A percentile compares a stretch with the other conserved stretches of the same genome.
These are phyloP conservation scores for Helarctos malayanus DNA, from an alignment of 2,797 vertebrate species.

Conservation along the genomic window DNA sequence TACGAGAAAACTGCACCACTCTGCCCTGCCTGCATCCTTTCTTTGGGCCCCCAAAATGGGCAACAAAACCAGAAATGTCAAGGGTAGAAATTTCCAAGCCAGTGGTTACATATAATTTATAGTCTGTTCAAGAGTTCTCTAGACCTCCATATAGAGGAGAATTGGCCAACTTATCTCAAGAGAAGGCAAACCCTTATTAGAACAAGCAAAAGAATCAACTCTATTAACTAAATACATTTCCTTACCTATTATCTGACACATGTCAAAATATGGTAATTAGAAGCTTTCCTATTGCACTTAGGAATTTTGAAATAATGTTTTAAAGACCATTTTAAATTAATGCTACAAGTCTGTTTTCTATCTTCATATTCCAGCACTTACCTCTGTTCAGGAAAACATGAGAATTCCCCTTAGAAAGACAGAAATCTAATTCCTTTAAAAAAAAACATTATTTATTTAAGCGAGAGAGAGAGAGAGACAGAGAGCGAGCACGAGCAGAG, in stretches of 20 bases:
- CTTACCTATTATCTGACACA: not conserved
- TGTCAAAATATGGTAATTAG: constrained; percentile 29
- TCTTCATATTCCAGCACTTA: not conserved
- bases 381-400: not conserved
- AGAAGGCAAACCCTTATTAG: constrained; percentile 30
- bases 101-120: constrained; percentile 26
- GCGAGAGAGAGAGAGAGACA: not conserved
- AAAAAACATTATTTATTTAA: not conserved
- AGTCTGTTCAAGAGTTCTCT: constrained; percentile 51
- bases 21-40: not conserved
- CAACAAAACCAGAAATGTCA: constrained; percentile 51
- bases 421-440: not conserved
- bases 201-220: constrained; percentile 49
- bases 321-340: constrained; percentile 38
- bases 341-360: not conserved
- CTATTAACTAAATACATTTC: not conserved
- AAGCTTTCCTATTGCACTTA: not conserved
- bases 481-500: not conserved
- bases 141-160: not conserved
- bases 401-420: not conserved
- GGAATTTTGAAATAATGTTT: constrained; percentile 39
- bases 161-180: constrained; percentile 6
- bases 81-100: constrained; percentile 26
- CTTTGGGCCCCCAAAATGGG: not conserved
- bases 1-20: not conserved